These are phyloP conservation scores for Formica exsecta DNA, from an alignment of 1,140 invertebrate genomes.

Conservation along the genomic window DNA sequence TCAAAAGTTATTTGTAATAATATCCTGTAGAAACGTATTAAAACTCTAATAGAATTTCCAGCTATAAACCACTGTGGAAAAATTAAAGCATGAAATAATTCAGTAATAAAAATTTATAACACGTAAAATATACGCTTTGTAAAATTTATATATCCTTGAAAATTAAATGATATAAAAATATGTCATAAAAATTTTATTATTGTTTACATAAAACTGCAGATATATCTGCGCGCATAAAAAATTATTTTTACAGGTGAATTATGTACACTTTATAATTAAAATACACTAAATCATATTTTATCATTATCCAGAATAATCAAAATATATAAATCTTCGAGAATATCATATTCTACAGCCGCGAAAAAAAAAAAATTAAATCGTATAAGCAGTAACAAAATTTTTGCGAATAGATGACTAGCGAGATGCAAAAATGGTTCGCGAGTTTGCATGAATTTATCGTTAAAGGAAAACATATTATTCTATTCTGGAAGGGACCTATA, in stretches of 20 bases:
- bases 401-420: neutral
- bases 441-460: conserved; percentile 51
- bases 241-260: neutral
- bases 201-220: neutral
- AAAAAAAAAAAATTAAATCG: conserved; percentile 17
- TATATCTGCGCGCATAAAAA: no score
- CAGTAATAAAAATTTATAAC: neutral
- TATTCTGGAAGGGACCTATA: neutral
- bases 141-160: neutral
- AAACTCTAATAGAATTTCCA: neutral
- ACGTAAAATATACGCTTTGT: neutral
- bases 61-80: neutral
- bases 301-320: neutral
- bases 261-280: neutral
- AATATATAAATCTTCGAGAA: neutral
- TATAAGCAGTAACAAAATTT: conserved; percentile 9
- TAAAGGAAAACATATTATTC: conserved; percentile 66
- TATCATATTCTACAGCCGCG: neutral
- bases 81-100: neutral
- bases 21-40: neutral
- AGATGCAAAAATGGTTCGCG: neutral
- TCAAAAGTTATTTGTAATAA: conserved; percentile 28
- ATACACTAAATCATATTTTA: neutral
- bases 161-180: neutral
- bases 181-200: neutral